Conservation (phyloP, 2,888 invertebrate species). For the Cephus spinipes region DNA sequence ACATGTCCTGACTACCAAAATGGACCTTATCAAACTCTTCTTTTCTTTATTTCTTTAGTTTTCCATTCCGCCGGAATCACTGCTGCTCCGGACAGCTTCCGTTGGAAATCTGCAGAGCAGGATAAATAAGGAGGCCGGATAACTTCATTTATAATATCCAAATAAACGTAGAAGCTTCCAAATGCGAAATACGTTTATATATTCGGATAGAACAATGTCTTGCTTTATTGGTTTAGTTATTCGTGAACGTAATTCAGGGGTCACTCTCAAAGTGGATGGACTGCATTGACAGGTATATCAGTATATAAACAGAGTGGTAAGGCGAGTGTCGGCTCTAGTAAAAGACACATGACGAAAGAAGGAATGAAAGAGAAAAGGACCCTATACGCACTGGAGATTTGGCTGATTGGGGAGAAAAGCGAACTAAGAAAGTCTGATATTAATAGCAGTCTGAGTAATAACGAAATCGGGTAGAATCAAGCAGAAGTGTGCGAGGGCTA, state of each 20-base stretch:
- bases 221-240: background rate
- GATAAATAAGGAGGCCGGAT: background rate
- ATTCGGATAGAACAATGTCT: background rate
- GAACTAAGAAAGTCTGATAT: constrained; percentile 28
- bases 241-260: background rate
- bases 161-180: background rate
- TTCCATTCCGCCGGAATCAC: background rate
- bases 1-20: background rate
- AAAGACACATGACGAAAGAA: background rate
- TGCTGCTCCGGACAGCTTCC: background rate
- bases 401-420: constrained; percentile 13
- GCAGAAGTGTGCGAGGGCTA: constrained; percentile 14
- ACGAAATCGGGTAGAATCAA: background rate
- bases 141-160: background rate
- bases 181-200: background rate
- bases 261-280: background rate
- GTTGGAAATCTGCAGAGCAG: background rate
- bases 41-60: background rate
- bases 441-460: constrained; percentile 22
- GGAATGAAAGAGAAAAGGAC: constrained; percentile 8
- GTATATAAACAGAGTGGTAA: background rate
- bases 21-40: background rate
- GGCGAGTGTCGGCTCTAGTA: background rate
- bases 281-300: no score
- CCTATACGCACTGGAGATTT: constrained; percentile 1